Evolutionary conservation across 2,797 vertebrate genomes (phyloP), one percentile per base, ranked within the genome.

Genomic region (Lepilemur ruficaudatus): DNA sequence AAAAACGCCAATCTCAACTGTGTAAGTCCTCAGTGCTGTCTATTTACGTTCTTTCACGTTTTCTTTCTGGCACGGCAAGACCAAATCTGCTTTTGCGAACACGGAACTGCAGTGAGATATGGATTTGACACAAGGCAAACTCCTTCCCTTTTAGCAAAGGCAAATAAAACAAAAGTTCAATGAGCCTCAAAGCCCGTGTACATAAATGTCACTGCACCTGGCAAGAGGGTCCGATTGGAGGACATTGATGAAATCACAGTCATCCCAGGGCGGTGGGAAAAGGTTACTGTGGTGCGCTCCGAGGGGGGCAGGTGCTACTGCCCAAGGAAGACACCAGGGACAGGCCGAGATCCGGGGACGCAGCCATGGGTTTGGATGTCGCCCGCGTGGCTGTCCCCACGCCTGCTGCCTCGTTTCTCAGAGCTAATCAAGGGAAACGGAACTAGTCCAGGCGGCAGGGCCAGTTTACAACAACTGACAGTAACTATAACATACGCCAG

Each of bases 401-500:
- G 0, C 25, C 59, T 2, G 1, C 48, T 1, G 61, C 93, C 69
- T 96, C 55, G 1, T 94, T 97, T 94, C 97, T 92, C 41, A 43
- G 73, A 95, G 97, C 88, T 17, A 92, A 97, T 96, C 96, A 97
- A 89, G 92, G 63, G 65, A 96, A 98, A 94, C 12, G 11, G 73
- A 87, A 93, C 96, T 78, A 46, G 97, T 94, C 82, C 88, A 76
- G 92, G 95, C 93, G 20, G 57, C 76, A 17, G 65, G 23, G 35
- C 55, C 88, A 97, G 98, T 97, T 93, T 90, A 94, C 98, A 97
- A 96, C 98, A 97, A 97, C 98, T 97, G 98, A 98, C 98, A 97
- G 97, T 48, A 92, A 97, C 97, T 97, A 90, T 89, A 98, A 98
- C 88, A 83, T 85, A 98, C 98, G 98, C 98, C 98, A 98, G 98